Base-by-base conservation (phyloP, 2,888 invertebrate species). In the Helleia helle region DNA sequence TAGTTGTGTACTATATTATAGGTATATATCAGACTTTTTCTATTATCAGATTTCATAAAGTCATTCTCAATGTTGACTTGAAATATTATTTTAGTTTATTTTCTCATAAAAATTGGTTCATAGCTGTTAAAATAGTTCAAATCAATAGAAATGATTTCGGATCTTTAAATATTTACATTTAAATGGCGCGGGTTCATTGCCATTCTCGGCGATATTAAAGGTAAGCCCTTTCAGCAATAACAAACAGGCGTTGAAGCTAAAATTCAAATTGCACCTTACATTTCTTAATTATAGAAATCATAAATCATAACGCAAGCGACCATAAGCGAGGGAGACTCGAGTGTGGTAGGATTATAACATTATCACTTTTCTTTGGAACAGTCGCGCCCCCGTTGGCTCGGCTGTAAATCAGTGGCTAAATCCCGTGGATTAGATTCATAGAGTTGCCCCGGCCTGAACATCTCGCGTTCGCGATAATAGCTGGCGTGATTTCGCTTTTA, bases 261-360 rank as follows among this genome's bases (percentile, higher is more conserved):
- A 81, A 84, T 84, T 83, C 83, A 84, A 84, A 83, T 81, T 80
- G 79, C 81, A 83, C 81, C 84, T 84, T 77, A 80, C 75, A 81
- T 81, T 83, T 84, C 84, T 83, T 84, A 84, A 84, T 84, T 84
- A 84, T 84, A 84, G 83, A 81, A 84, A 84, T 83, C 84, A 75
- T 84, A 84, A 84, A 84, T 84, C 84, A 84, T 76, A 80, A 75
- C 72, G 74, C 79, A 79, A 65, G 72, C 73, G 79, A 79, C 81
- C 79, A 79, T 81, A 79, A 83, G 81, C 79, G 72, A 65, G 62
- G 66, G 67, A 74, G 62, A 63, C 70, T 79, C 74, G 65, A 83
- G 85, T 85, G 85, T 84, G 86, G 76, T 80, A 76, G 87, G 86
- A 87, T 88, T 87, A 88, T 87, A 87, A 88, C 87, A 87, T 88